A percentile compares a stretch with the other conserved stretches of the same genome.
These are phyloP conservation scores for Pipistrellus nathusii DNA, from an alignment of 2,797 vertebrate genomes.

Conservation along the genomic window DNA sequence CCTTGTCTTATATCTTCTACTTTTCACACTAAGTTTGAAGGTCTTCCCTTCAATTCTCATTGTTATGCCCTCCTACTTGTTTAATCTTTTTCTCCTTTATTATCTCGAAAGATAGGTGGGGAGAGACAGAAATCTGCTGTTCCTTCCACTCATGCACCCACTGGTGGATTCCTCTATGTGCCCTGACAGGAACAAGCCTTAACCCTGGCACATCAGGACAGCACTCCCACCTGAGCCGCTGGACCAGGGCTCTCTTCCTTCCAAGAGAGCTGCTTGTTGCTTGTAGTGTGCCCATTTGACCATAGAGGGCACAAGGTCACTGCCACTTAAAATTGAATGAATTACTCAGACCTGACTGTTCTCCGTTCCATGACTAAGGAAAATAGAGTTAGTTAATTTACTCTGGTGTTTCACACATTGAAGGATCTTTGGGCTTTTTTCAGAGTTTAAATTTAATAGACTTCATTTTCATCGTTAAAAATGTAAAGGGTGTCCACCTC, in stretches of 20 bases:
- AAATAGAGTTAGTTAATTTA: background rate
- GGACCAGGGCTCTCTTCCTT: background rate
- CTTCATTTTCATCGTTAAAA: slow-evolving; percentile 26
- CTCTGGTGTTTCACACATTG: background rate
- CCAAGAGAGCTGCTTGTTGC: background rate
- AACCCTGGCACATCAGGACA: background rate
- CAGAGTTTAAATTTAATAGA: slow-evolving; percentile 39
- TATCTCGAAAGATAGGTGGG: background rate
- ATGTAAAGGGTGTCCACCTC: background rate
- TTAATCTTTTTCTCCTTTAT: background rate
- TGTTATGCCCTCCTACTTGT: background rate
- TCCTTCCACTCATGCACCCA: background rate
- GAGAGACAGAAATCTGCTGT: background rate
- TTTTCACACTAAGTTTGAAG: background rate
- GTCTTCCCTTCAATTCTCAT: background rate
- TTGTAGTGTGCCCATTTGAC: background rate
- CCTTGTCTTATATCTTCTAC: slow-evolving; percentile 5
- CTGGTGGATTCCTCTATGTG: background rate
- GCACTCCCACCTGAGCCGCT: background rate
- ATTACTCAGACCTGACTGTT: background rate
- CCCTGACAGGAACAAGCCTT: too few species aligned
- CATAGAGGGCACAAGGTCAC: slow-evolving; percentile 25
- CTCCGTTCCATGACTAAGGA: background rate
- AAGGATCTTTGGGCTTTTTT: background rate
- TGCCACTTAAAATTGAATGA: background rate